Percentiles rank a stretch among this genome's conserved stretches.
Conservation (phyloP, 2,797 vertebrate species). For the Microchirus variegatus region DNA sequence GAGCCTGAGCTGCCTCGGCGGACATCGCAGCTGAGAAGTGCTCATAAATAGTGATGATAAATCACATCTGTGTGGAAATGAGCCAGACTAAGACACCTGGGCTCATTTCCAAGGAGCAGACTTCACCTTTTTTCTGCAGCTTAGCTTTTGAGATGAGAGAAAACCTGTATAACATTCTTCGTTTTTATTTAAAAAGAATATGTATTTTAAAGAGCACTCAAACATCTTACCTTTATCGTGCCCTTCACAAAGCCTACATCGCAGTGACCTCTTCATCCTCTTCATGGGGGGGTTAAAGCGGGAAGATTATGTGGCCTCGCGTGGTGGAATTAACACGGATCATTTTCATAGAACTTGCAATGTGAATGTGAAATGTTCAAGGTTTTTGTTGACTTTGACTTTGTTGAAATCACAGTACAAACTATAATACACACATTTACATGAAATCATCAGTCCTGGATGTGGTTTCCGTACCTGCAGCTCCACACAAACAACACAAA, state of each 20-base stretch:
- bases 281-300: slow-evolving; percentile 25
- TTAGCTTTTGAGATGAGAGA: slow-evolving; percentile 4
- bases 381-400: neutral
- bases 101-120: slow-evolving; percentile 29
- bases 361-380: slow-evolving; percentile 18
- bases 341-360: slow-evolving; percentile 22
- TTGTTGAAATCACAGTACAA: neutral
- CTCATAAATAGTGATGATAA: slow-evolving; percentile 43
- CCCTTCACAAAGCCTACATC: slow-evolving; percentile 34
- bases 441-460: no score
- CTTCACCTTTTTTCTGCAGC: slow-evolving; percentile 15
- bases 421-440: no score
- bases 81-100: slow-evolving; percentile 23
- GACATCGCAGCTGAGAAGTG: slow-evolving; percentile 16
- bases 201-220: neutral
- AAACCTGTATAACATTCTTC: slow-evolving; percentile 6
- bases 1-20: slow-evolving; percentile 1
- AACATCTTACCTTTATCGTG: slow-evolving; percentile 4
- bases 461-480: no score
- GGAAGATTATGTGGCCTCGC: slow-evolving; percentile 19
- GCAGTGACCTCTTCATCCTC: slow-evolving; percentile 33
- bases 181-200: no score
- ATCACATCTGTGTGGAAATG: slow-evolving; percentile 44
- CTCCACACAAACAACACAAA: no score
- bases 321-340: slow-evolving; percentile 34